These are phyloP conservation scores for Cyanistes caeruleus DNA, from an alignment of 2,113 vertebrate species.

Conservation along the genomic window DNA sequence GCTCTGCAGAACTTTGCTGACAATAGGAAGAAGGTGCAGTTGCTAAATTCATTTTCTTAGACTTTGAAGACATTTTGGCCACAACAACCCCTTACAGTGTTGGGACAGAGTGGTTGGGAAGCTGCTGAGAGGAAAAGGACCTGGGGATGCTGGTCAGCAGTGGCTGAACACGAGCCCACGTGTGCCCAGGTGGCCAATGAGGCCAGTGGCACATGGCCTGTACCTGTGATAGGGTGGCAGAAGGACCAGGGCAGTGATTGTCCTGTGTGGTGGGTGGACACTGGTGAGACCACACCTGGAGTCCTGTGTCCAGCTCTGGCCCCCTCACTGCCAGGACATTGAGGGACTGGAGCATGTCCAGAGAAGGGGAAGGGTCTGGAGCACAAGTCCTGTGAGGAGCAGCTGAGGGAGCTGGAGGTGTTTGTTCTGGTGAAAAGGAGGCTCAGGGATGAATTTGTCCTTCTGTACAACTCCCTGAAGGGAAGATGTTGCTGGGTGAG, in stretches of 20 bases:
- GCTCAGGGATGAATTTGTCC: not conserved
- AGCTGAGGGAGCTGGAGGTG: not conserved
- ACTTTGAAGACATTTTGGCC: not conserved
- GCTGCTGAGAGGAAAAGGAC: not conserved
- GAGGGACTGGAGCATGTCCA: not conserved
- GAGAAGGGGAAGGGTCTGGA: not conserved
- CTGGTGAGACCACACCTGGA: not conserved
- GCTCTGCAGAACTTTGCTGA: not conserved
- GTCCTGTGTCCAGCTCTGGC: not conserved
- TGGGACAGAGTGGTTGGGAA: not conserved
- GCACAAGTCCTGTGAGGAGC: not conserved
- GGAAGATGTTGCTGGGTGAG: not conserved
- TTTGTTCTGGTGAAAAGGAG: not conserved
- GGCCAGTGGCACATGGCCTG: not conserved
- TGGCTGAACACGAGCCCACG: not conserved
- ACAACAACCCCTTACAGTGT: not conserved
- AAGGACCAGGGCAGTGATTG: not conserved
- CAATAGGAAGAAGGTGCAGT: not conserved
- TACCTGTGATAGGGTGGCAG: fast-evolving
- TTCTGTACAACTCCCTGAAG: not conserved
- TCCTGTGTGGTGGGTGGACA: not conserved
- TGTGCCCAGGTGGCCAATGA: not conserved
- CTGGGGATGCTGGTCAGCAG: fast-evolving
- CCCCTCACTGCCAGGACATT: too few species aligned
- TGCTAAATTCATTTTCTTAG: not conserved